These are phyloP conservation scores for Neelides folsomi DNA, from an alignment of 2,888 invertebrate genomes.

Conservation along the genomic window DNA sequence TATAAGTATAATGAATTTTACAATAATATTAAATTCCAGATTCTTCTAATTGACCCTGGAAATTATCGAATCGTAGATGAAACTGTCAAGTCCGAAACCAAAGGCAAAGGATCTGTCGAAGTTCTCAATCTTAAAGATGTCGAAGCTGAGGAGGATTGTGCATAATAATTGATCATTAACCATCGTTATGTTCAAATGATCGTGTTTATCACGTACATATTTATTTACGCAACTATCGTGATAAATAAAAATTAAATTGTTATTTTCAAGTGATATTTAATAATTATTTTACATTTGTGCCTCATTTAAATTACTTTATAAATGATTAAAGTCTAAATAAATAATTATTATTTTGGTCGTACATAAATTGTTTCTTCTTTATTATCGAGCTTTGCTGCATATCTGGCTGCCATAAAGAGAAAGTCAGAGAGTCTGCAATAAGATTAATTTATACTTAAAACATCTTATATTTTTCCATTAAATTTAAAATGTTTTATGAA, in stretches of 20 bases:
- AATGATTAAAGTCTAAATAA: too few species aligned
- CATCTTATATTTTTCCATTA: background rate
- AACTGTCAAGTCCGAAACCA: constrained; percentile 68
- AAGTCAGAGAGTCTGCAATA: constrained; percentile 48
- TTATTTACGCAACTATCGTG: too few species aligned
- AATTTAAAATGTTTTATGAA: background rate
- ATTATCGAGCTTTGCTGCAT: constrained; percentile 51
- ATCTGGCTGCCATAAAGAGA: constrained; percentile 52
- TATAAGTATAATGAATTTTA: background rate
- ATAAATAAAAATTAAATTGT: too few species aligned
- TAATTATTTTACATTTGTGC: too few species aligned
- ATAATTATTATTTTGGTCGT: constrained; percentile 37
- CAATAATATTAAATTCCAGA: constrained; percentile 38
- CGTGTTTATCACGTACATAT: too few species aligned
- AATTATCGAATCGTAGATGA: constrained; percentile 79
- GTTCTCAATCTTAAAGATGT: constrained; percentile 84
- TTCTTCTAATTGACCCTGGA: constrained; percentile 75
- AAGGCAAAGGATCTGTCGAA: constrained; percentile 75
- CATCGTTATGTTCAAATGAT: too few species aligned
- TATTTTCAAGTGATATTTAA: too few species aligned
- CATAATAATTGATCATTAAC: too few species aligned
- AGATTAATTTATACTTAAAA: background rate
- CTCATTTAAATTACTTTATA: too few species aligned
- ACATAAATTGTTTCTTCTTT: constrained; percentile 52
- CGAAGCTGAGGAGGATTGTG: constrained; percentile 63